Evolutionary conservation across 2,888 invertebrate species (phyloP), one percentile per base, ranked within the genome.

Genomic region (Cremastinae sp.): DNA sequence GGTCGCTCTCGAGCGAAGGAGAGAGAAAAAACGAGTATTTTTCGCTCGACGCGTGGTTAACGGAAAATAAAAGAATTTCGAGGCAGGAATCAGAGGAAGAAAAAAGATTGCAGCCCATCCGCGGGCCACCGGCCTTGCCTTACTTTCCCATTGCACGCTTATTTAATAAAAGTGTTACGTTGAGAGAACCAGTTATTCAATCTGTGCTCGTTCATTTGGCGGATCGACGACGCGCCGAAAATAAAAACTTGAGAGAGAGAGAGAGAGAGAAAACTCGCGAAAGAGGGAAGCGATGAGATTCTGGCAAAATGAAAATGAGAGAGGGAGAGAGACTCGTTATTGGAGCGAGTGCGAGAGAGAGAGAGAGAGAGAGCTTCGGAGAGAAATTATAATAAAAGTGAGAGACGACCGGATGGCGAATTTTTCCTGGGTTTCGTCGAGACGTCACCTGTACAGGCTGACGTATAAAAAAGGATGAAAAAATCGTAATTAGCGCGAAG

Each of bases 181-280:
- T 62, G 68, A 58, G 51, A 58, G 72, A 75, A 75, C 76, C 73
- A 69, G 76, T 76, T 73, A 76, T 76, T 76, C 73, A 76, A 73
- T 73, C 76, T 73, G 76, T 45, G 62, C 61, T 47, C 43, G 36
- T n/a, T n/a, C n/a, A n/a, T n/a, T 59, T 45, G 73, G 64, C 65
- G 59, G 28, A 59, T 53, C 65, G 76, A 69, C 51, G 75, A 64
- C n/a, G 53, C 14, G 1, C 10, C 12, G 41, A 28, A 14, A 9
- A 45, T 0, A 18, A 49, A 49, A 62, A 49, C 36, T 36, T 5
- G 20, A 2, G 28, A 49, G 9, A 18, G 12, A 56, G 36, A 0
- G 3, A 1, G 12, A 12, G 8, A 9, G n/a, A 41, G n/a, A 22
- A 51, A 16, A 22, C 0, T 28, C 0, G 12, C 34, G 34, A 34